phyloP scores from a whole-genome alignment of 2,113 vertebrate species.

The Herpetotheres cachinnans region DNA sequence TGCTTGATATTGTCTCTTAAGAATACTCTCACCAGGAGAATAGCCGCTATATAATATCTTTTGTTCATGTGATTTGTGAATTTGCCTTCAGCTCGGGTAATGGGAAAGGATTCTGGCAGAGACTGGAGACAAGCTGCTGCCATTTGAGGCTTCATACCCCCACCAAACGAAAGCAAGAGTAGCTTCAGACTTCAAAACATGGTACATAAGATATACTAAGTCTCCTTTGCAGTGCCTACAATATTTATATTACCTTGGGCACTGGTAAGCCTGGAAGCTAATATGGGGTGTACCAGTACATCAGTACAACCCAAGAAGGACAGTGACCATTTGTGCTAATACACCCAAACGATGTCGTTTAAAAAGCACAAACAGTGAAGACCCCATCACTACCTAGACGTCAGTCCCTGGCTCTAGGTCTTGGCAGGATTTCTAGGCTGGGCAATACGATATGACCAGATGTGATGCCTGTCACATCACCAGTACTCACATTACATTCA shows the following conservation, averaged over 20 bases:
- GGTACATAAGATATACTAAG: neutral
- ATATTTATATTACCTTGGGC: neutral
- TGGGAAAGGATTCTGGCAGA: neutral
- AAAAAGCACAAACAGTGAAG: neutral
- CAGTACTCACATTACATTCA: neutral
- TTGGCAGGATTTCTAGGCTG: neutral
- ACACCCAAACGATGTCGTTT: neutral
- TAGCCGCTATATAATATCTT: neutral
- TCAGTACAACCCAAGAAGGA: neutral
- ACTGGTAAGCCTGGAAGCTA: neutral
- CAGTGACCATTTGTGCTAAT: neutral
- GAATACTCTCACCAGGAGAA: neutral
- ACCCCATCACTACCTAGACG: neutral
- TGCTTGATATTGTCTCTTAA: neutral
- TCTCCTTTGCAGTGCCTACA: neutral
- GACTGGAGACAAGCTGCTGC: neutral
- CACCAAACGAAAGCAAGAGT: neutral
- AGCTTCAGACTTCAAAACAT: neutral
- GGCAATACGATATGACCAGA: neutral
- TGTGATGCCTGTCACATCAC: neutral
- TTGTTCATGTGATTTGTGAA: fast-evolving
- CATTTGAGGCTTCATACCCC: neutral
- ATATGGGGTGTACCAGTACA: neutral
- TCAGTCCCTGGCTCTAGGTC: neutral
- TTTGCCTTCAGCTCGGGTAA: neutral